Base-by-base conservation (phyloP, 2,888 invertebrate genomes). In the Aporophyla nigra region DNA sequence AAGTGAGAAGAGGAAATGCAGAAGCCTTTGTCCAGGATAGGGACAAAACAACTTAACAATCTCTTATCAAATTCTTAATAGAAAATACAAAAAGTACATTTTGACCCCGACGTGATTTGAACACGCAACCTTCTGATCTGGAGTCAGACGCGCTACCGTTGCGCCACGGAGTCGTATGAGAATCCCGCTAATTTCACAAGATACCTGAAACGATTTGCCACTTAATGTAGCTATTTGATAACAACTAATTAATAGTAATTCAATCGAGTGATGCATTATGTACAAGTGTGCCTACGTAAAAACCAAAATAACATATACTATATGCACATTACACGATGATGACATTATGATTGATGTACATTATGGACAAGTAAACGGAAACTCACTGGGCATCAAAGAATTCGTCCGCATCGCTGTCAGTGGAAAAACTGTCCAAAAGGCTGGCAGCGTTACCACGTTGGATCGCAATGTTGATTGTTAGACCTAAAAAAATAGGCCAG, bases 131-230 rank as follows among this genome's bases (percentile, higher is more conserved):
- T 98, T 98, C 98, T 98, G 98, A 98, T 98, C 98, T 98, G 98
- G 98, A 98, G 98, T 98, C 98, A 98, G 98, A 98, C 98, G 98
- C 98, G 98, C 98, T 98, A 98, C 98, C 98, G 98, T 98, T 98
- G 98, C 98, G 98, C 98, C 98, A 98, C 98, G 98, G 98, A 98
- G 98, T 98, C 54, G 5, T 33, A 3, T 65, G 68, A 19, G 1
- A 2, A 0, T 0, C 0, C 0, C 0, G 62, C 58, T 51, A 73
- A 84, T 84, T 84, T 65, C 2, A 14, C 14, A 80, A 80, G 19
- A 65, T 84, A 43, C 0, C 5, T 84, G 9, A 51, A 83, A 66
- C 59, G 5, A 33, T 33, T 0, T 3, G 12, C 27, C 58, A 24
- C 43, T 14, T 14, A 27, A 14, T 51, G 2, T 7, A 16, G 51